Percentiles rank a stretch among this genome's conserved stretches.
Evolutionary conservation across 2,888 invertebrate genomes (phyloP).

Genomic region (Apamea anceps): DNA sequence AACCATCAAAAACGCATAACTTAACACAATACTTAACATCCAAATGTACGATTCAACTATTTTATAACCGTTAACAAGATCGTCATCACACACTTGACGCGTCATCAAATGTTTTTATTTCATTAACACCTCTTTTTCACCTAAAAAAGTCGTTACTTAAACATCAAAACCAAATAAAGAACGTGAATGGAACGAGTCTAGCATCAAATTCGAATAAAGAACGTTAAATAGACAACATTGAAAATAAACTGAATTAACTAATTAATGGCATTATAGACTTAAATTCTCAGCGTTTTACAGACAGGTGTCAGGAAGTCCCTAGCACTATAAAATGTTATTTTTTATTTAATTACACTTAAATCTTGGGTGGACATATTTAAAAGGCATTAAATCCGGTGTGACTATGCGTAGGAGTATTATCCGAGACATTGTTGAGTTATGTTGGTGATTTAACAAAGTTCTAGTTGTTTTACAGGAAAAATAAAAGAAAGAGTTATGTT

Average conservation of each 20-base stretch:
- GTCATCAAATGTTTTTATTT: constrained; percentile 35
- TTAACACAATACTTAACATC: constrained; percentile 2
- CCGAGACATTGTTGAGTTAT: constrained; percentile 54
- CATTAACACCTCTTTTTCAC: constrained; percentile 48
- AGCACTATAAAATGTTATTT: constrained; percentile 56
- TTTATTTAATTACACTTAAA: constrained; percentile 72
- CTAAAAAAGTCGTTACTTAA: constrained; percentile 57
- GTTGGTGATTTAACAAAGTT: constrained; percentile 20
- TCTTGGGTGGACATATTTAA: constrained; percentile 62
- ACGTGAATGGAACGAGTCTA: constrained; percentile 64
- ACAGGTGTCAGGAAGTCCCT: constrained; percentile 73
- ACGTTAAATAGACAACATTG: constrained; percentile 68
- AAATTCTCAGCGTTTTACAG: constrained; percentile 69
- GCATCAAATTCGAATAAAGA: constrained; percentile 68
- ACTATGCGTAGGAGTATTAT: constrained; percentile 45
- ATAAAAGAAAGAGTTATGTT: constrained; percentile 34
- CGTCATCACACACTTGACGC: constrained; percentile 30
- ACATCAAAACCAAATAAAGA: constrained; percentile 68
- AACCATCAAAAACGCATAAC: constrained; percentile 36
- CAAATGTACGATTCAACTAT: not conserved
- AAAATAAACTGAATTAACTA: constrained; percentile 71
- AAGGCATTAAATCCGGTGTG: constrained; percentile 57
- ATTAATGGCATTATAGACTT: constrained; percentile 68
- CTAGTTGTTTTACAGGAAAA: constrained; percentile 42
- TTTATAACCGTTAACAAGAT: constrained; percentile 44